Evolutionary conservation across 2,888 invertebrate species (phyloP), one percentile per base, ranked within the genome.

Genomic region (Watsonalla cultraria): DNA sequence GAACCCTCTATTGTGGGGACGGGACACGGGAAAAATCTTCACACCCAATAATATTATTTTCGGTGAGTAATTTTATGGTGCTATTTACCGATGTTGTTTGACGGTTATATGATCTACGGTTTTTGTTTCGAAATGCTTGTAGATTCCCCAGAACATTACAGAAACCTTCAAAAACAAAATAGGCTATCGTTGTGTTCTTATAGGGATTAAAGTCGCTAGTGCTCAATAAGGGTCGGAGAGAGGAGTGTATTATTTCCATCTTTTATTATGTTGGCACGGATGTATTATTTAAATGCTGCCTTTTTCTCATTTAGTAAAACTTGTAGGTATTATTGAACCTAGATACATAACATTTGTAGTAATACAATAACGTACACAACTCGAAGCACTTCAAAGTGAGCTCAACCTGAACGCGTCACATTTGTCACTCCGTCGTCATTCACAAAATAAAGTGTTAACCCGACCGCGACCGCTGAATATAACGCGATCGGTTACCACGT

Each of bases 401-500:
- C 55, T 55, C 49, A 45, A 51, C 8, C 9, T 8, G 56, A 58
- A 55, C 52, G 49, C 55, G 50, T 48, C 53, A 54, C 48, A 55
- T 58, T 47, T 54, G 58, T 62, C 61, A 57, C 53, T 55, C 57
- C 57, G 55, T 51, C 54, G 61, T 65, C 64, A 58, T 60, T 58
- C 54, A 58, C 45, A 59, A 61, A 65, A 68, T 59, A 70, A 66
- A 62, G 57, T 58, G 59, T 66, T 63, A 70, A 73, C 66, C 64
- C 68, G 74, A 71, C 65, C 68, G 64, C 67, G 60, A 68, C 71
- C 72, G 60, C 72, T 63, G 62, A 66, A 67, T 70, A 79, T 73
- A 79, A 80, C 75, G 65, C 73, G 72, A 83, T 82, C 83, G 79
- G 76, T 86, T 84, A 76, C 82, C 85, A 83, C 86, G 84, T 86